Evolutionary conservation across 2,888 invertebrate species (phyloP), one percentile per base, ranked within the genome.

Genomic region (Dolomedes plantarius): DNA sequence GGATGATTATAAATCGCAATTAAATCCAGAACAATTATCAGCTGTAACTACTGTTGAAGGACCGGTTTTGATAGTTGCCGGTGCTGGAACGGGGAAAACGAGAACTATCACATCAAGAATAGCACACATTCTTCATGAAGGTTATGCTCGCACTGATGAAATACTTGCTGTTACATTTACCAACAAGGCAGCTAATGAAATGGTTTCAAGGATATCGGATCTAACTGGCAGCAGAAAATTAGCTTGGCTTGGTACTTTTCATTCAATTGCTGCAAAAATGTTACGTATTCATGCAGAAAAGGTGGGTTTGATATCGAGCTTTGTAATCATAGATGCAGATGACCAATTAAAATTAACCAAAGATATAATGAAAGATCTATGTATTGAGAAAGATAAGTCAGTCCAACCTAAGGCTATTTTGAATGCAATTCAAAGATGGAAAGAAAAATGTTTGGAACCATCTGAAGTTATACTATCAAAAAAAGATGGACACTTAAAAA

Each of bases 11-110:
- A n/a, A n/a, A n/a, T n/a, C n/a, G n/a, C n/a, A n/a, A n/a, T n/a
- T n/a, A n/a, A n/a, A n/a, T n/a, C n/a, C n/a, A n/a, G n/a, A n/a
- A n/a, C n/a, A n/a, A n/a, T n/a, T 62, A 23, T 62, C 23, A n/a
- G 9, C 9, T 39, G 13, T n/a, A n/a, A n/a, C n/a, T n/a, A n/a
- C n/a, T 27, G 28, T 23, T 13, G 65, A 65, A 13, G 65, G 65
- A 16, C 27, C 28, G 27, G 27, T 29, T 16, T 28, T 75, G 62
- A 29, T 77, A 27, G 16, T 77, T 5, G 77, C 77, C 5, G 82
- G 82, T 7, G 82, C 82, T 16, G 82, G 82, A n/a, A 27, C 68
- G n/a, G 77, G 85, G 16, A 86, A 86, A 46, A 86, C 86, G 16
- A 80, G 75, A 11, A 86, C 87, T 29, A 28, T 86, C 9, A 67